Evolutionary conservation across 2,888 invertebrate species (phyloP), one percentile per base, ranked within the genome.

Genomic region (Netelia inedita): DNA sequence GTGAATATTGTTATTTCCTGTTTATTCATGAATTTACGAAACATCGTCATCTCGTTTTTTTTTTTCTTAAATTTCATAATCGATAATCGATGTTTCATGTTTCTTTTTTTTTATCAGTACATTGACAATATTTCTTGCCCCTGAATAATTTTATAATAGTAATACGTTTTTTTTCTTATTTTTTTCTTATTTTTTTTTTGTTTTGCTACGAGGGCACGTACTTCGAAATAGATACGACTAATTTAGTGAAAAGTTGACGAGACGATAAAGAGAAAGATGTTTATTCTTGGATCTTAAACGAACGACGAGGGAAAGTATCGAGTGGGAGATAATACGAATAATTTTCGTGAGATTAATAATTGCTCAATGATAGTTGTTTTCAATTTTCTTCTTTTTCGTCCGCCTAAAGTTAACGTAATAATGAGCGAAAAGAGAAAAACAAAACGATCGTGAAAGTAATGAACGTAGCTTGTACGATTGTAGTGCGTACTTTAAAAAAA

Each of bases 341-440:
- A 71, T 55, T 61, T 61, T 53, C 53, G 41, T 61, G 28, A 68
- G 63, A 83, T 83, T 74, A 79, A 28, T 28, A 28, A 72, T 85
- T 84, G 84, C 84, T 84, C 84, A 81, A 84, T 72, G 21, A 78
- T 73, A 69, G 43, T 65, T 57, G 14, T 78, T 69, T 65, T 73
- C 55, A 10, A 23, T 57, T 74, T 35, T 71, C 21, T 14, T 23
- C 23, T 75, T 50, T 28, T 1, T 19, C 8, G 3, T 19, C 35
- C 28, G 23, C 55, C 16, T 23, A 14, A 41, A 19, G 14, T 28
- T 28, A 28, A 28, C 28, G 11, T 16, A 35, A 41, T 43, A 14
- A 43, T 41, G 43, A 16, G 43, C 46, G 41, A 43, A 16, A 14
- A 71, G 71, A 50, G 21, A 0, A 50, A 16, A 21, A 23, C 11